Percentiles rank a stretch among this genome's conserved stretches.
Conservation (phyloP, 30 jellyfish, hydroid and myxozoan genomes). For the Catostylus mosaicus region DNA sequence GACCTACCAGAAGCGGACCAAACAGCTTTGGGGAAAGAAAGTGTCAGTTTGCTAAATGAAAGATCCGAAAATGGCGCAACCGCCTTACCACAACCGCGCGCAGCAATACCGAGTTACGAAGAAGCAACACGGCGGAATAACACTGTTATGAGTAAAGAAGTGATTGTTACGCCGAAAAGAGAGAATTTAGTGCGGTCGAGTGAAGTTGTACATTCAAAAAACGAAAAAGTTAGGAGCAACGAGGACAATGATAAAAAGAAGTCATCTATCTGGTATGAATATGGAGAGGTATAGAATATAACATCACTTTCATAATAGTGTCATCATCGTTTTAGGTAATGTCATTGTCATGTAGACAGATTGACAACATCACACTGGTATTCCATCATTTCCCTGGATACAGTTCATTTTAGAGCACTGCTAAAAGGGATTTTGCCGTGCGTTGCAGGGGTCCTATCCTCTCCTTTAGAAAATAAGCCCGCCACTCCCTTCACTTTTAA, state of each 20-base stretch:
- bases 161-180: conserved; percentile 23
- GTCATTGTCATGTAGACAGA: no score
- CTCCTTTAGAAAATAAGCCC: no score
- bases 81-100: not conserved
- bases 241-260: conserved; percentile 53
- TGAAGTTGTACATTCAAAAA: conserved; percentile 10
- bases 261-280: conserved; percentile 84
- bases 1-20: conserved; percentile 77
- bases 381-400: no score
- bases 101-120: conserved; percentile 14
- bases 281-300: conserved; percentile 74
- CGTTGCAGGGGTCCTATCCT: no score
- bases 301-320: not conserved
- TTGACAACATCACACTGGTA: no score
- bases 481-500: no score
- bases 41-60: conserved; percentile 3
- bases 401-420: no score
- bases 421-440: no score
- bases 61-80: conserved; percentile 6
- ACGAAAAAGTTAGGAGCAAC: conserved; percentile 21
- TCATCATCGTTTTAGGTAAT: no score
- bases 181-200: conserved; percentile 1
- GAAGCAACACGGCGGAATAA: conserved; percentile 27
- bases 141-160: conserved; percentile 12
- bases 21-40: conserved; percentile 28